Base-by-base conservation (phyloP, 2,113 vertebrate genomes). In the Otus sunia region DNA sequence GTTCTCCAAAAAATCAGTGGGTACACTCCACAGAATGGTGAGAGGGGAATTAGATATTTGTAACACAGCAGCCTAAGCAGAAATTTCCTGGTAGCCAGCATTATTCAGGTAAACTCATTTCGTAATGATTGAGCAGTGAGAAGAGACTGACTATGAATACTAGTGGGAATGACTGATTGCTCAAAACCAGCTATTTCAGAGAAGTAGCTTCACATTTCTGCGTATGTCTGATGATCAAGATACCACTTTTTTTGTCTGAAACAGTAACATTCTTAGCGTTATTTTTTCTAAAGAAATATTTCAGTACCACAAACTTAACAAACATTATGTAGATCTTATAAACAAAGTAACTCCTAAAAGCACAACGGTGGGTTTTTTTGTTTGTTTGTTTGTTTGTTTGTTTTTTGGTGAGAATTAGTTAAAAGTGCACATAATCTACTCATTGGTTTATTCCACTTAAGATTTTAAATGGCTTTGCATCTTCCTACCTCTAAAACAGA, bases 21-120 rank as follows among this genome's bases (percentile, higher is more conserved):
- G 4, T 84, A 30, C 6, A 5, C 0, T 2, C 6, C 16, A 76
- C 5, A 77, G 10, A 62, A 69, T 18, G 5, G 6, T 39, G 15
- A 66, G 11, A 39, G 18, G 4, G 20, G 12, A 77, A 77, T 34
- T 58, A 66, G 8, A 8, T 64, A 45, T 56, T 34, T 85, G 45
- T 30, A 81, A 53, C 32, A 55, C 4, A 30, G 41, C 45, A 14
- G 6, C 7, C 18, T 58, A 60, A 49, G 34, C 5, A 89, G 56
- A 69, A 80, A 60, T 64, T 43, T 81, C 27, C 19, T 47, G 6
- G 14, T 18, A 66, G 6, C 11, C 26, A 47, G 3, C 10, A 29
- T 62, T 76, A 69, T 36, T 36, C 15, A 52, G 43, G 22, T 34
- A 66, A 86, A 64, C 7, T 62, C 13, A 22, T 86, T 60, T 73